Conservation (phyloP, 2,888 invertebrate genomes). For the Phalera bucephala region DNA sequence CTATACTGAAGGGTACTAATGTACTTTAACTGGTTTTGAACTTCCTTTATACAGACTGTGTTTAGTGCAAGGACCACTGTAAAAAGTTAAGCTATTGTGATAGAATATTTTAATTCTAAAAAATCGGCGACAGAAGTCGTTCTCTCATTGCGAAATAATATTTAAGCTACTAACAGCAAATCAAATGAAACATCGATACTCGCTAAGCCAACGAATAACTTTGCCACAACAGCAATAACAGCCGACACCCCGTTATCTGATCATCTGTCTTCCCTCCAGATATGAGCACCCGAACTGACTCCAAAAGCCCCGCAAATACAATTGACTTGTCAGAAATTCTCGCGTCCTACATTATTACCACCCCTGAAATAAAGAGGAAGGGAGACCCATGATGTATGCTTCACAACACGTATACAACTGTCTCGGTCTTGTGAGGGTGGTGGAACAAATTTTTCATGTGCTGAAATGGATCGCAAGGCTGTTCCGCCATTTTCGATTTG, state of each 20-base stretch:
- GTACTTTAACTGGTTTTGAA: too few relatives aligned
- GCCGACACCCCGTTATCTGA: conserved; percentile 6
- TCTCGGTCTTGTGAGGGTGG: conserved; percentile 5
- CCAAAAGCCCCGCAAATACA: conserved; percentile 27
- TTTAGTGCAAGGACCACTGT: too few relatives aligned
- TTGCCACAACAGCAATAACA: conserved; percentile 4
- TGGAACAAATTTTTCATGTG: conserved; percentile 26
- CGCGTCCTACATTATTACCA: conserved; percentile 30
- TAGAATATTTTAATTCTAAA: too few relatives aligned
- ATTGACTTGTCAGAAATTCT: conserved; percentile 39
- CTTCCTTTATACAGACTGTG: too few relatives aligned
- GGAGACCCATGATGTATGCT: conserved; percentile 3
- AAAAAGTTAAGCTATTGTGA: too few relatives aligned
- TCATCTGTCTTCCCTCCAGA: conserved; percentile 11
- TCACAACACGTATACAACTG: not conserved
- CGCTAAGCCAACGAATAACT: not conserved
- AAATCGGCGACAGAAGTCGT: too few relatives aligned
- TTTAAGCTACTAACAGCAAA: too few relatives aligned
- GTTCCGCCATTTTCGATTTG: conserved; percentile 12
- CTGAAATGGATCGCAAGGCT: conserved; percentile 26
- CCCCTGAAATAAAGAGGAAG: conserved; percentile 11
- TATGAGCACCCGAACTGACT: conserved; percentile 6
- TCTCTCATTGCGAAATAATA: too few relatives aligned
- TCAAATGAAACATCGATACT: too few relatives aligned
- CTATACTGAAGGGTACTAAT: too few relatives aligned